A percentile compares a stretch with the other conserved stretches of the same genome.
Conservation (phyloP, 2,797 vertebrate genomes). For the Pseudochirops cupreus region DNA sequence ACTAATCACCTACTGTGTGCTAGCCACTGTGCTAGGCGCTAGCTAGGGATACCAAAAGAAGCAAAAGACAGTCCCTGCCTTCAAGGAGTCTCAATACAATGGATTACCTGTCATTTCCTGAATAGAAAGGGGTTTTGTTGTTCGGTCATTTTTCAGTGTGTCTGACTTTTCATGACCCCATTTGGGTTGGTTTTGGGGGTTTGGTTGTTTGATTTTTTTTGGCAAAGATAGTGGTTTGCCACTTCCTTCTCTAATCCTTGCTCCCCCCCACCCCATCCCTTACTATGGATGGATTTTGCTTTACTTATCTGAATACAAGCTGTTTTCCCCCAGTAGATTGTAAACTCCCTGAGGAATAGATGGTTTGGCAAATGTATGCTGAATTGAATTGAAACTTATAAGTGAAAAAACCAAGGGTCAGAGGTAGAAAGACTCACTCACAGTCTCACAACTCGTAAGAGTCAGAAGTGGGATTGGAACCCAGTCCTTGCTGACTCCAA, state of each 20-base stretch:
- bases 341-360: not conserved
- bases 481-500: not conserved
- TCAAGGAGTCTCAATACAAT: not conserved
- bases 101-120: not conserved
- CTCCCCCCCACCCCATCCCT: not conserved
- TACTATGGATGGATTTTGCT: not conserved
- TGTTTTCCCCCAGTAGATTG: not conserved
- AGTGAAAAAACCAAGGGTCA: not conserved
- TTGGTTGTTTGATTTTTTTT: not conserved
- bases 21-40: not conserved
- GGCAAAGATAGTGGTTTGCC: not conserved
- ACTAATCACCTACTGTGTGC: not conserved
- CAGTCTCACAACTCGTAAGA: not conserved
- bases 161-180: not conserved
- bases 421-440: not conserved
- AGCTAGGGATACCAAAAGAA: not conserved
- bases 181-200: not conserved
- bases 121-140: not conserved
- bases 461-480: not conserved
- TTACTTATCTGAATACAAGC: not conserved
- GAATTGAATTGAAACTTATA: not conserved
- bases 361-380: not conserved
- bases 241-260: not conserved
- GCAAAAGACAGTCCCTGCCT: not conserved
- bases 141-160: not conserved